phyloP scores from a whole-genome alignment of 1,140 invertebrate genomes.

The Drosophila malerkotliana region DNA sequence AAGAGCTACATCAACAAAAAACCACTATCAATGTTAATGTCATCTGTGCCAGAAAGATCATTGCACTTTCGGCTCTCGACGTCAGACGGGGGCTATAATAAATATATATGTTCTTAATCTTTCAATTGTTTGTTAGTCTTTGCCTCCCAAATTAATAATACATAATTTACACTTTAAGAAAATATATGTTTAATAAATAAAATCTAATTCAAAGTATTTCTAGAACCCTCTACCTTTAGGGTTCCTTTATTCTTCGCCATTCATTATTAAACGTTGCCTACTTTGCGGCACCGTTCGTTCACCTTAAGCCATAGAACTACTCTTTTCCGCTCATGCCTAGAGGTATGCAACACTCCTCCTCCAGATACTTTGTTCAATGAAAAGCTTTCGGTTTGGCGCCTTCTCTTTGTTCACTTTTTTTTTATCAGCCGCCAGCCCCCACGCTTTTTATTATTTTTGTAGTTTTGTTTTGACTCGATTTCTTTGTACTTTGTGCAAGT shows the following conservation, averaged over 20 bases:
- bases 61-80: constrained; percentile 41
- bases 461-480: constrained; percentile 74
- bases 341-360: constrained; percentile 16
- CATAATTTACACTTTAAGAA: not conserved
- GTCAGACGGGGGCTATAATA: not conserved
- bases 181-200: not conserved
- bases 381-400: constrained; percentile 18
- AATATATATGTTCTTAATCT: not conserved
- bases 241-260: not conserved
- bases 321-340: not conserved
- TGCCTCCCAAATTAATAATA: too few species aligned
- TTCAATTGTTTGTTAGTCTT: not conserved
- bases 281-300: constrained; percentile 23
- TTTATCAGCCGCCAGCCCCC: constrained; percentile 11
- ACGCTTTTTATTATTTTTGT: constrained; percentile 57
- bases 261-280: constrained; percentile 7
- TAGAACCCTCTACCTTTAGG: not conserved
- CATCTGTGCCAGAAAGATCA: constrained; percentile 47
- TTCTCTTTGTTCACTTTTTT: constrained; percentile 37
- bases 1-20: constrained; percentile 11
- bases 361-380: constrained; percentile 19
- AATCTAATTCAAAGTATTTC: not conserved
- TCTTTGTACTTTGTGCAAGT: constrained; percentile 22
- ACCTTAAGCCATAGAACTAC: constrained; percentile 25
- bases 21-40: constrained; percentile 62